Conservation (phyloP, 92 coral and sea anemone species). For the Umimayanthus chanpuru region DNA sequence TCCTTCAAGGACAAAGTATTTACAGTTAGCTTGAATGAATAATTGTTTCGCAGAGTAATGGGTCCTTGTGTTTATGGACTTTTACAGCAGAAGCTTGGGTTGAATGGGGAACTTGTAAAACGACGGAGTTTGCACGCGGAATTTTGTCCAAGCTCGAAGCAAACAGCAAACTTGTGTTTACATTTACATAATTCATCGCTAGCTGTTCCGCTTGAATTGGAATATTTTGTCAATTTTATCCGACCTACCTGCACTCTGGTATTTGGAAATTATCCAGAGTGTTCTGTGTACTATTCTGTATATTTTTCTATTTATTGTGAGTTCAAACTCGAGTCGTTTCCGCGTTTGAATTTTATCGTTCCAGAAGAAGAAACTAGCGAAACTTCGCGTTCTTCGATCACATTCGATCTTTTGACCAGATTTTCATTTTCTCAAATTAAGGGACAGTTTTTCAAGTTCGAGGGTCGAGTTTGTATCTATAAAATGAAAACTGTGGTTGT, state of each 20-base stretch:
- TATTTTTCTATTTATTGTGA: not conserved
- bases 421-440: not conserved
- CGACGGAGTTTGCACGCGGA: slow-evolving; percentile 9
- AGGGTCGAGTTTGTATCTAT: not conserved
- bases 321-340: not conserved
- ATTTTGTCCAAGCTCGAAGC: slow-evolving; percentile 3
- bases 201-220: slow-evolving; percentile 28
- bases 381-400: not conserved
- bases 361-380: not conserved
- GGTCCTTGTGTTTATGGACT: not conserved
- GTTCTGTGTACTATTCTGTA: slow-evolving; percentile 15
- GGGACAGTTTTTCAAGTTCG: not conserved
- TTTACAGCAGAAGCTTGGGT: not conserved
- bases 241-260: slow-evolving; percentile 24
- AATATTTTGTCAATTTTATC: slow-evolving; percentile 38
- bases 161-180: slow-evolving; percentile 13
- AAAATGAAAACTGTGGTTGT: slow-evolving; percentile 9
- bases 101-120: not conserved
- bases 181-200: slow-evolving; percentile 26
- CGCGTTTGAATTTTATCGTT: not conserved
- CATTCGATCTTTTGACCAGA: not conserved
- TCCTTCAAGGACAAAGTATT: not conserved
- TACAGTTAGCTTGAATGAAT: not conserved
- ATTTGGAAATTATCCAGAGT: slow-evolving; percentile 25
- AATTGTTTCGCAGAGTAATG: not conserved